These are phyloP conservation scores for Polia nebulosa DNA, from an alignment of 2,888 invertebrate genomes.

Conservation along the genomic window DNA sequence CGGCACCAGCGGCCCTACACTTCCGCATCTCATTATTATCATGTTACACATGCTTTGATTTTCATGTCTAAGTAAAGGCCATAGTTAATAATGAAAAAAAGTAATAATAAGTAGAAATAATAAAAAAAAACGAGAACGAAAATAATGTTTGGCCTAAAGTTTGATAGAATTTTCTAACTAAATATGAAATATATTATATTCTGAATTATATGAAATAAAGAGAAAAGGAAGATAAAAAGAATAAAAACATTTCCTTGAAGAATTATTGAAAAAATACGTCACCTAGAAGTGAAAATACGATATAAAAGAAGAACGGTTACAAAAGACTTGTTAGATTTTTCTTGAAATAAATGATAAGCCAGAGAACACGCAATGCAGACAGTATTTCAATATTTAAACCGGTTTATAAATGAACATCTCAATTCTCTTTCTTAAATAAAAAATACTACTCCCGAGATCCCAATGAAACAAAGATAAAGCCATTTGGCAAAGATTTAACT, in stretches of 20 bases:
- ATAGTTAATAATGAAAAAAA: neutral
- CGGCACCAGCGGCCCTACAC: neutral
- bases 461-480: neutral
- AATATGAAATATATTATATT: neutral
- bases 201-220: neutral
- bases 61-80: neutral
- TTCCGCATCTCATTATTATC: neutral
- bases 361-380: neutral
- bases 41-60: neutral
- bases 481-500: constrained; percentile 4
- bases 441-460: neutral
- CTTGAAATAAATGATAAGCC: too few relatives aligned
- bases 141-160: neutral
- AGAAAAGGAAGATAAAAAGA: too few relatives aligned
- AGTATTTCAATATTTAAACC: constrained; percentile 2
- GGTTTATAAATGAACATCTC: neutral
- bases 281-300: too few relatives aligned
- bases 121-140: too few relatives aligned
- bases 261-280: neutral
- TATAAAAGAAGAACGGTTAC: too few relatives aligned
- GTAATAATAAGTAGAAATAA: too few relatives aligned
- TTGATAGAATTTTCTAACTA: neutral
- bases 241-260: neutral
- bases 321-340: too few relatives aligned
- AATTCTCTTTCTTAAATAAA: neutral